A percentile compares a stretch with the other conserved stretches of the same genome.
phyloP scores from a whole-genome alignment of 2,888 invertebrate genomes.

The Lasioglossum figueresi region DNA sequence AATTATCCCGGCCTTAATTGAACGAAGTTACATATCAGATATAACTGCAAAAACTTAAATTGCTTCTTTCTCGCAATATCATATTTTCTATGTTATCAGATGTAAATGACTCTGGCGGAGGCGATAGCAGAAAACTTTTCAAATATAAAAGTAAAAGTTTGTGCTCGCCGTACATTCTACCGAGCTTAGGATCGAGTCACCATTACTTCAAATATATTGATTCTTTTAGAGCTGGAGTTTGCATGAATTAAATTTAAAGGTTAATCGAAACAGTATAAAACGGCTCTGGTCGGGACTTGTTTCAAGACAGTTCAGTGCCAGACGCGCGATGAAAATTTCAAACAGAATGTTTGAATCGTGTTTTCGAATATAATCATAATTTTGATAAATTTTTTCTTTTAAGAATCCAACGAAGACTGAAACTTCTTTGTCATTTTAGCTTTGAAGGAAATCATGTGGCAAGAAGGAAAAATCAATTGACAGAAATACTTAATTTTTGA shows the following conservation, averaged over 20 bases:
- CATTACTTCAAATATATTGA: neutral
- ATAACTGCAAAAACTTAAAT: slow-evolving; percentile 1
- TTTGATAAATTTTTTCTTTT: neutral
- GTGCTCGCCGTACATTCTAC: neutral
- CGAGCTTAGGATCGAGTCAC: neutral
- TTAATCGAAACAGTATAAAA: neutral
- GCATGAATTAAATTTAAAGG: neutral
- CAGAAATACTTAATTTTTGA: neutral
- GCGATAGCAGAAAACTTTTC: slow-evolving; percentile 4
- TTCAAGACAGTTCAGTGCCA: too few relatives aligned
- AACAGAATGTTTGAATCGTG: too few relatives aligned
- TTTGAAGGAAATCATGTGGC: neutral
- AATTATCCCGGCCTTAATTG: neutral
- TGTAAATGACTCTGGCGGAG: neutral
- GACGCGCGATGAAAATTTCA: too few relatives aligned
- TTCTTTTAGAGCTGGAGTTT: neutral
- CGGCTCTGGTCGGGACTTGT: too few relatives aligned
- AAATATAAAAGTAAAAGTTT: neutral
- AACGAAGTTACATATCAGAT: neutral
- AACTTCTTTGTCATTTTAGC: neutral
- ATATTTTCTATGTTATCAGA: slow-evolving; percentile 9
- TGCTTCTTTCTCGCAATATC: neutral
- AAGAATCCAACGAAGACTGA: neutral
- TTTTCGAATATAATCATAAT: too few relatives aligned
- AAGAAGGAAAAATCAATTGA: neutral